Evolutionary conservation across 2,888 invertebrate species (phyloP), one percentile per base, ranked within the genome.

Genomic region (Rotaria socialis): DNA sequence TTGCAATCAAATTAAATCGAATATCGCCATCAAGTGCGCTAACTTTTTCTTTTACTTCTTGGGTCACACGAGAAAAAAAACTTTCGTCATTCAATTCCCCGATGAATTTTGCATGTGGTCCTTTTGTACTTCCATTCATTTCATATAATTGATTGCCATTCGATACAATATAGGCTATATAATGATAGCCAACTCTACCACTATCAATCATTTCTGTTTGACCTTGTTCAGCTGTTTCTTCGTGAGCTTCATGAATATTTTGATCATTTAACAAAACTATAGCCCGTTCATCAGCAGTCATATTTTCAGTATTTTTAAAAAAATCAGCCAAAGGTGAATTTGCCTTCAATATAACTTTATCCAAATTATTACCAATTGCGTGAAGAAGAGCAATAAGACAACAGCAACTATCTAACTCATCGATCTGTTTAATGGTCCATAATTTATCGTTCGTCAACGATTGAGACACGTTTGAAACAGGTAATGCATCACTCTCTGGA

Each of bases 141-240:
- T 43, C 47, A 80, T 80, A 80, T 43, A 80, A 47, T 47, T 80
- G 35, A n/a, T 43, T 47, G 8, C n/a, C n/a, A 0, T 80, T 80
- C 19, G 47, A 80, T n/a, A 5, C 3, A 80, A 43, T 47, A 80
- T 80, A 80, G 35, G 80, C 80, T 43, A 80, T 47, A n/a, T 80
- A 80, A 47, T 80, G 80, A 47, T 80, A 80, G 24, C 80, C 80
- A 14, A 80, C 80, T 47, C 47, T 80, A 24, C 47, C 80, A 47
- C 80, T 80, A 11, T 80, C 80, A 47, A 80, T 11, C 80, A 80
- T 47, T 80, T 22, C 80, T 43, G 80, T 80, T 80, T 80, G 80
- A 8, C 80, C 80, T 80, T 80, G 80, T 80, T 80, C 47, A n/a
- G 80, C 80, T 80, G n/a, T 80, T 80, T 80, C 80, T 80, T 80